Base-by-base conservation (phyloP, 2,888 invertebrate genomes). In the Drosophila suboccidentalis region DNA sequence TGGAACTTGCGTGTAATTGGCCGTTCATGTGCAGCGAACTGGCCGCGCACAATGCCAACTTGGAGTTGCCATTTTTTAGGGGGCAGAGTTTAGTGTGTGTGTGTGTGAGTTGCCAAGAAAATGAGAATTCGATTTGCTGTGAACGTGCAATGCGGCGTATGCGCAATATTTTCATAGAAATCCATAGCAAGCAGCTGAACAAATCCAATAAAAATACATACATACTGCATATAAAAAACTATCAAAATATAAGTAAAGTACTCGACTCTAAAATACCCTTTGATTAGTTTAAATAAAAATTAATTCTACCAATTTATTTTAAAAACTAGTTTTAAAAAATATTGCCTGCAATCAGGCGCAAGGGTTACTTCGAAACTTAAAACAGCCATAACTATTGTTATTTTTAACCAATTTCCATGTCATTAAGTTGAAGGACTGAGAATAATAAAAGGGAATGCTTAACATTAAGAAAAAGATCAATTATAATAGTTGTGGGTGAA, bases 1-100 rank as follows among this genome's bases (percentile, higher is more conserved):
- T 63, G 75, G 51, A 65, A 60, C 70, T 70, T 73, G 83, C 77
- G 69, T 67, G 65, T 71, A 80, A 74, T 81, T 77, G 82, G 66
- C 80, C 80, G 80, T 67, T 83, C 88, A 85, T 82, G 86, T 82
- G 83, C 75, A 84, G 53, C 69, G 72, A 79, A 57, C 57, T 72
- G 78, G 63, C 55, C 75, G 65, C 76, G 58, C 60, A 53, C 51
- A 64, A 51, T 17, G 55, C 36, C 36, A 64, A 65, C 34, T 44
- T 72, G 77, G 29, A 67, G 73, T 60, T 73, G 57, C 72, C 78
- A 59, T 53, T 72, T 72, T 34, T 32, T 4, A 6, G 41, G 50
- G 57, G 26, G 46, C 43, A 44, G n/a, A 34, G 19, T 46, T 46
- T 46, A n/a, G n/a, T n/a, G n/a, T n/a, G n/a, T 26, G 26, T 26